A percentile compares a stretch with the other conserved stretches of the same genome.
Conservation (phyloP, 2,888 invertebrate genomes). For the Zele albiditarsus region DNA sequence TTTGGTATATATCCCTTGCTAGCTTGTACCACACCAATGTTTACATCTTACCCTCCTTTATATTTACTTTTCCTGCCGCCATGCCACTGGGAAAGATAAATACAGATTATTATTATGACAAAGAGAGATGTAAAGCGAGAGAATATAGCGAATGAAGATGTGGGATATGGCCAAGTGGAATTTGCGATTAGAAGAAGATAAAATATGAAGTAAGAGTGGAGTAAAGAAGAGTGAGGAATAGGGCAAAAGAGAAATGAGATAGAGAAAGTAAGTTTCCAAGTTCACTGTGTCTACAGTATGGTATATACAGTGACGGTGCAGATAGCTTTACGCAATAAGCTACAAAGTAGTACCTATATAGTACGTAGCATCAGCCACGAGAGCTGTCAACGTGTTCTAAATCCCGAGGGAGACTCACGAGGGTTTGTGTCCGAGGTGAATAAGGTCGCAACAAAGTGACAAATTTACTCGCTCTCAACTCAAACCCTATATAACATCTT, state of each 20-base stretch:
- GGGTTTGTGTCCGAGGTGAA: slow-evolving; percentile 18
- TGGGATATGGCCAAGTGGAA: slow-evolving; percentile 2
- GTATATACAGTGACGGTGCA: not conserved
- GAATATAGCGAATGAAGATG: not conserved
- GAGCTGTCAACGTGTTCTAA: slow-evolving; percentile 36
- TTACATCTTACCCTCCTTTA: slow-evolving; percentile 29
- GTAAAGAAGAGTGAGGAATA: not conserved
- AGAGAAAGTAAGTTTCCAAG: slow-evolving; percentile 25
- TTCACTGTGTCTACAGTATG: not conserved
- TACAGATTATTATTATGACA: slow-evolving; percentile 35
- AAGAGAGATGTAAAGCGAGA: not conserved
- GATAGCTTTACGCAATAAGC: slow-evolving; percentile 27
- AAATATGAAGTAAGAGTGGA: not conserved
- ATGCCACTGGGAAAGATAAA: slow-evolving; percentile 33
- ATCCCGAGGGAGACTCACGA: slow-evolving; percentile 33
- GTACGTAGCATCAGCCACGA: slow-evolving; percentile 14
- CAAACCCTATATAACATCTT: not conserved
- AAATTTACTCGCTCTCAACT: slow-evolving; percentile 34
- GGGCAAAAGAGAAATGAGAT: slow-evolving; percentile 16
- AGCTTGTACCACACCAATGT: not conserved
- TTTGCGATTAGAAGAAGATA: not conserved
- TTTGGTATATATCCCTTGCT: not conserved
- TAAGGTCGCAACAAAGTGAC: slow-evolving; percentile 30
- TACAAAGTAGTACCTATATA: slow-evolving; percentile 7
- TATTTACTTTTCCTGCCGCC: slow-evolving; percentile 24